phyloP scores from a whole-genome alignment of 2,888 invertebrate genomes.

The Rhodophaea formosa region DNA sequence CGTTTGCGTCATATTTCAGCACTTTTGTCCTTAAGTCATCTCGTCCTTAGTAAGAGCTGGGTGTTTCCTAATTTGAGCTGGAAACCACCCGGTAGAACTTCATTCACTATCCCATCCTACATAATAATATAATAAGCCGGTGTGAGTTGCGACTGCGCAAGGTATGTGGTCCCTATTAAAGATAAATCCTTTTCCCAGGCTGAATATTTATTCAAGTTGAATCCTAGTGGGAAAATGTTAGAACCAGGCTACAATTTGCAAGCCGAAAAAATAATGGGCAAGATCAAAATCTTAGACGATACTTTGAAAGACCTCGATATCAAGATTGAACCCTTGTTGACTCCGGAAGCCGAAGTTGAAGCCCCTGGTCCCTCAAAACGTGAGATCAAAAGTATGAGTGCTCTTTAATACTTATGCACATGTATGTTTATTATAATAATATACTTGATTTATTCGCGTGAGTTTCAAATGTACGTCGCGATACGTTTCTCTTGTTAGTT shows the following conservation, averaged over 20 bases:
- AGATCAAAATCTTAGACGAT: conserved; percentile 71
- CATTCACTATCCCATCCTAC: no score
- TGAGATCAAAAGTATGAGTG: conserved; percentile 49
- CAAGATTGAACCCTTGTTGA: conserved; percentile 60
- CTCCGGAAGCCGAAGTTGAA: conserved; percentile 46
- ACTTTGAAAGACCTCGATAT: conserved; percentile 63
- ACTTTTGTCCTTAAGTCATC: no score
- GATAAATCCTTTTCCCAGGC: conserved; percentile 58
- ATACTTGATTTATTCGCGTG: not conserved
- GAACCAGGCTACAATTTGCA: conserved; percentile 83
- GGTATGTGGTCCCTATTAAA: no score
- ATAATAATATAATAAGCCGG: no score
- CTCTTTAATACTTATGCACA: conserved; percentile 34
- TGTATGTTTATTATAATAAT: not conserved
- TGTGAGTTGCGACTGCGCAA: no score
- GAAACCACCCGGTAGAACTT: no score
- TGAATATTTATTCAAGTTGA: conserved; percentile 85
- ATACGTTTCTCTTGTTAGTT: not conserved
- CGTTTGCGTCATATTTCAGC: no score
- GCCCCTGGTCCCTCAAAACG: conserved; percentile 34
- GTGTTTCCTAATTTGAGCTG: no score
- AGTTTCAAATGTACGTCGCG: not conserved
- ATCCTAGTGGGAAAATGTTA: conserved; percentile 86
- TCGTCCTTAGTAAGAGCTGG: no score
- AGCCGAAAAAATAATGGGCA: conserved; percentile 75